Percentiles rank a stretch among this genome's conserved stretches.
These are phyloP conservation scores for Solenopsis fugax DNA, from an alignment of 1,140 invertebrate species.

Conservation along the genomic window DNA sequence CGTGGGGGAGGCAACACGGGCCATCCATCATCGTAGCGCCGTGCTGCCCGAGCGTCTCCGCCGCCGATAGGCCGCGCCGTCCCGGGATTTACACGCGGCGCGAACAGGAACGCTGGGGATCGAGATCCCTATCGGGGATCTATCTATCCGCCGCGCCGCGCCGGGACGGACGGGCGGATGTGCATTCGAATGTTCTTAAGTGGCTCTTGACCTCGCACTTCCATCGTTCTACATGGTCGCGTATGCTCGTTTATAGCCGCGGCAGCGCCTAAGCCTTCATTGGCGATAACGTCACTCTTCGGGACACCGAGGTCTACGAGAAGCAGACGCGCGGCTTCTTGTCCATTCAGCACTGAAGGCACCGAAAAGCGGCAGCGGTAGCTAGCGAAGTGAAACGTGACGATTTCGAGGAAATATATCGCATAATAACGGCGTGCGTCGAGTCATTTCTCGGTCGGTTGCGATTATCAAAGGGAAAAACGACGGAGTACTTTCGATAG, in stretches of 20 bases:
- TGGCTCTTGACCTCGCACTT: conserved; percentile 76
- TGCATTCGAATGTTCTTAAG: conserved; percentile 68
- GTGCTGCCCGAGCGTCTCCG: conserved; percentile 2
- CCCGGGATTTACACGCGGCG: conserved; percentile 67
- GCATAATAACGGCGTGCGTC: not conserved
- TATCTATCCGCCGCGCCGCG: conserved; percentile 53
- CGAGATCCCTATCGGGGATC: conserved; percentile 69
- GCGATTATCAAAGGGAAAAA: not conserved
- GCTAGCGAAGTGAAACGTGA: not conserved
- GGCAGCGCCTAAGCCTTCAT: conserved; percentile 31
- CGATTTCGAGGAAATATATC: not conserved
- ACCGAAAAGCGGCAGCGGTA: not conserved
- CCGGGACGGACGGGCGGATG: conserved; percentile 26
- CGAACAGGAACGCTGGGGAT: conserved; percentile 71
- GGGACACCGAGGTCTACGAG: conserved; percentile 25
- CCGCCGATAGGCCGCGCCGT: conserved; percentile 34
- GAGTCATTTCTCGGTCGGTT: not conserved
- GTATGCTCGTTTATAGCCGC: conserved; percentile 29
- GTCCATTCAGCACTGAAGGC: not conserved
- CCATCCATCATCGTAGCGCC: conserved; percentile 71
- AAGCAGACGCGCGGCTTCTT: conserved; percentile 29
- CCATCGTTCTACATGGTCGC: conserved; percentile 49
- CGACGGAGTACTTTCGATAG: not conserved
- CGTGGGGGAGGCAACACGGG: conserved; percentile 34
- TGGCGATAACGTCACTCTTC: conserved; percentile 50